Conservation (phyloP, 2,113 vertebrate species). For the Crotalus tigris region DNA sequence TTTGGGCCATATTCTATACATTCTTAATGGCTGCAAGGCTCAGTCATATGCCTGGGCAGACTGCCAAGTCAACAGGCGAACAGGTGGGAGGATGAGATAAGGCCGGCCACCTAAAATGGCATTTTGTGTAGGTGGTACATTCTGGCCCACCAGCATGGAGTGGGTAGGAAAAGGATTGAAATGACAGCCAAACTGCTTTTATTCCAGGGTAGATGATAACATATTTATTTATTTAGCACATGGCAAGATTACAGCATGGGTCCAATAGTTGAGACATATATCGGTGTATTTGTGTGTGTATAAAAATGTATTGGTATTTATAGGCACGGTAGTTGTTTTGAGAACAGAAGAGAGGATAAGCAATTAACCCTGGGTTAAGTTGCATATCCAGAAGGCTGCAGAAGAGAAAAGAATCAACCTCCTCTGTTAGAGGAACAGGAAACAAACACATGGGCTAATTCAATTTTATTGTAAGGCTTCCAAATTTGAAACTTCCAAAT, state of each 20-base stretch:
- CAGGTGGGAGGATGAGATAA: background rate
- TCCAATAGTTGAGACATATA: background rate
- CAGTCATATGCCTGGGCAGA: background rate
- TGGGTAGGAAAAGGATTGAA: background rate
- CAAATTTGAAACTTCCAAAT: background rate
- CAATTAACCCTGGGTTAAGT: background rate
- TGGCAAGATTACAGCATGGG: background rate
- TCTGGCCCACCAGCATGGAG: background rate
- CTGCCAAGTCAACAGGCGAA: background rate
- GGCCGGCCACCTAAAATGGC: background rate
- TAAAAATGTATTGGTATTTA: background rate
- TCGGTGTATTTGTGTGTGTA: background rate
- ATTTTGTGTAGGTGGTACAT: background rate
- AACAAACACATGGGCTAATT: background rate
- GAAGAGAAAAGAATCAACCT: background rate
- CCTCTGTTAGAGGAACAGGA: background rate
- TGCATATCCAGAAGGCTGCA: background rate
- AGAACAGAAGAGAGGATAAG: background rate
- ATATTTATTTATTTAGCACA: background rate
- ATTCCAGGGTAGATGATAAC: background rate
- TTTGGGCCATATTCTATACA: background rate
- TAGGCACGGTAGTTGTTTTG: background rate
- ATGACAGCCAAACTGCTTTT: background rate
- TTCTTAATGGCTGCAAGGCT: background rate
- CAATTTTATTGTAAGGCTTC: background rate